A percentile compares a stretch with the other conserved stretches of the same genome.
These are phyloP conservation scores for Lampris incognitus DNA, from an alignment of 2,113 vertebrate genomes.

Conservation along the genomic window DNA sequence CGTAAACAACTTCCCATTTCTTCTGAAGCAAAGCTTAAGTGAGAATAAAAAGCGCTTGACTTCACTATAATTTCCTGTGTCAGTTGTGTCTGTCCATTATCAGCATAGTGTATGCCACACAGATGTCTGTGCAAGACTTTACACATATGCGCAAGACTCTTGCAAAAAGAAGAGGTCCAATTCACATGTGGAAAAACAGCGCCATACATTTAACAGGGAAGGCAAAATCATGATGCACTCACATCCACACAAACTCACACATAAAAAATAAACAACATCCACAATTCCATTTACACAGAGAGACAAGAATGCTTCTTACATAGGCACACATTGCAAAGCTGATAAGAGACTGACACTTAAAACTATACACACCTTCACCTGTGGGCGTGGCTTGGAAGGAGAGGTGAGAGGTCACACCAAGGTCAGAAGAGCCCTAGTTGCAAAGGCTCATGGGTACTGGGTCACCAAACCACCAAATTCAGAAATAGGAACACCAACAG, in stretches of 20 bases:
- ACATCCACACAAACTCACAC: background rate
- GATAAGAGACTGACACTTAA: constrained; percentile 8
- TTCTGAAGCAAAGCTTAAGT: too few relatives aligned
- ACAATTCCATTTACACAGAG: too few relatives aligned
- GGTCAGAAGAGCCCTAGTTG: constrained; percentile 70
- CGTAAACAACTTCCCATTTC: too few relatives aligned
- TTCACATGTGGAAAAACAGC: background rate
- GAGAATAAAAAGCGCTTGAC: too few relatives aligned
- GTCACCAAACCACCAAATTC: constrained; percentile 58
- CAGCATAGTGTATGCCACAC: background rate
- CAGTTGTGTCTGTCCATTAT: background rate
- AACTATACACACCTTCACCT: constrained; percentile 75
- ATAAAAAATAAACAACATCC: too few relatives aligned
- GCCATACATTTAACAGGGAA: background rate
- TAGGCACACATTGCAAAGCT: constrained; percentile 1
- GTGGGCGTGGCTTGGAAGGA: constrained; percentile 70
- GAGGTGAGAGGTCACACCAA: constrained; percentile 73
- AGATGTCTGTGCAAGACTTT: too few relatives aligned
- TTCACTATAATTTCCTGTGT: background rate
- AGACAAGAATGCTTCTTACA: too few relatives aligned
- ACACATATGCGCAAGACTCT: too few relatives aligned
- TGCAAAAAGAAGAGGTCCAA: too few relatives aligned
- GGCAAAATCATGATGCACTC: background rate
- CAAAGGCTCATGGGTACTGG: constrained; percentile 68
- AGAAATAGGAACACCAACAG: constrained; percentile 52